phyloP scores from a whole-genome alignment of 2,113 vertebrate species.

The Tenebrosternarchus preto region DNA sequence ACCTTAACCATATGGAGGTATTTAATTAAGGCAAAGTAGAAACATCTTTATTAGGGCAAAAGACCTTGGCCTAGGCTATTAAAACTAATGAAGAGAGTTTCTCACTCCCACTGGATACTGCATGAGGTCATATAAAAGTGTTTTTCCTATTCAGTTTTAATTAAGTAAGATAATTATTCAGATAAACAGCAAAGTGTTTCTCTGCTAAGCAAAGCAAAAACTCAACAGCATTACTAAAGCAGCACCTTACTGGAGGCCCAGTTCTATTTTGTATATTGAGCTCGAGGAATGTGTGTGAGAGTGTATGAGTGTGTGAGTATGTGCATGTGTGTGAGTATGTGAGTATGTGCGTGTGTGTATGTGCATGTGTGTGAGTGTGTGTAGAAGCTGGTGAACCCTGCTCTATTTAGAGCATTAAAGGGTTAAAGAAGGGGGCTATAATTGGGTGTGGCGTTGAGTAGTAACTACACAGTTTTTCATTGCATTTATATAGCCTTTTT shows the following conservation, averaged over 20 bases:
- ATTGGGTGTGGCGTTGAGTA: too few species aligned
- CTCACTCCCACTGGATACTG: neutral
- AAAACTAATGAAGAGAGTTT: slow-evolving; percentile 7
- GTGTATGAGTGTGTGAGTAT: neutral
- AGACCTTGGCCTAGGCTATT: slow-evolving; percentile 13
- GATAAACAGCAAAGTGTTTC: slow-evolving; percentile 15
- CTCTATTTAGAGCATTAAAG: neutral
- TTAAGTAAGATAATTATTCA: slow-evolving; percentile 38
- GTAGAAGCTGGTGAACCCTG: neutral
- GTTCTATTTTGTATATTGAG: neutral
- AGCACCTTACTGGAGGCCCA: neutral
- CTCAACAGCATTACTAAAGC: neutral
- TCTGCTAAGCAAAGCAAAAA: slow-evolving; percentile 21
- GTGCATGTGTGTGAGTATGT: neutral
- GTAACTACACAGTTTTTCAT: too few species aligned
- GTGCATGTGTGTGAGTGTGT: neutral
- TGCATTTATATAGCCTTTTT: too few species aligned
- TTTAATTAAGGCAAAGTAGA: slow-evolving; percentile 23
- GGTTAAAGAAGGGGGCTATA: too few species aligned
- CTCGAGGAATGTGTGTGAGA: neutral
- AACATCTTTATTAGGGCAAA: slow-evolving; percentile 31
- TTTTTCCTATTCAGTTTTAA: slow-evolving; percentile 29
- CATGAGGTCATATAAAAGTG: neutral
- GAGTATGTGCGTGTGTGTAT: neutral
- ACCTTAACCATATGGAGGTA: neutral